Evolutionary conservation across 2,113 vertebrate species (phyloP).

Genomic region (Hyperoodon ampullatus): DNA sequence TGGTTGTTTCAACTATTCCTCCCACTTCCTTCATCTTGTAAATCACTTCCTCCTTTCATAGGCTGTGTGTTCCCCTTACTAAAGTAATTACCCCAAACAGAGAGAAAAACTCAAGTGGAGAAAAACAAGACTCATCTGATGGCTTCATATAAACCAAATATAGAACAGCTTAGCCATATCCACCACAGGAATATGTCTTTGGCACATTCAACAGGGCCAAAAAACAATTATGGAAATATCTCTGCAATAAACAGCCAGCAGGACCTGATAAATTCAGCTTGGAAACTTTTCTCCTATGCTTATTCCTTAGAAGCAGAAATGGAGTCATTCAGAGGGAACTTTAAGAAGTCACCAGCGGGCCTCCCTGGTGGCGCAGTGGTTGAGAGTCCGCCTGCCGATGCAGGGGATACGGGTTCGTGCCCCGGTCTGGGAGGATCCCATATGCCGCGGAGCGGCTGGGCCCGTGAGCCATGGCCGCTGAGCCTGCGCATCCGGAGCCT

Average conservation of each 20-base stretch:
- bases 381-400: no score
- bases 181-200: not conserved
- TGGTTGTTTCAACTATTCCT: not conserved
- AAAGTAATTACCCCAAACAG: not conserved
- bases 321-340: not conserved
- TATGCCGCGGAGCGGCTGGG: no score
- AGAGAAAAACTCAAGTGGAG: not conserved
- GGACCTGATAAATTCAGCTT: not conserved
- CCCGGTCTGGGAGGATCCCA: no score
- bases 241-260: not conserved
- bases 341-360: slow-evolving; percentile 2
- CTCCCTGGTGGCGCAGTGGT: no score
- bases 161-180: not conserved
- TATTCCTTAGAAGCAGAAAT: not conserved
- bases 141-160: not conserved
- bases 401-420: no score
- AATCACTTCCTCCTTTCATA: not conserved
- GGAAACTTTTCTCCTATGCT: not conserved
- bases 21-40: not conserved
- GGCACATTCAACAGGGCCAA: not conserved
- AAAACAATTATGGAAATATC: not conserved
- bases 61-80: not conserved
- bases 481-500: no score
- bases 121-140: not conserved
- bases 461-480: no score